Conservation (phyloP, 2,888 invertebrate genomes). For the Sthenelais limicola region DNA sequence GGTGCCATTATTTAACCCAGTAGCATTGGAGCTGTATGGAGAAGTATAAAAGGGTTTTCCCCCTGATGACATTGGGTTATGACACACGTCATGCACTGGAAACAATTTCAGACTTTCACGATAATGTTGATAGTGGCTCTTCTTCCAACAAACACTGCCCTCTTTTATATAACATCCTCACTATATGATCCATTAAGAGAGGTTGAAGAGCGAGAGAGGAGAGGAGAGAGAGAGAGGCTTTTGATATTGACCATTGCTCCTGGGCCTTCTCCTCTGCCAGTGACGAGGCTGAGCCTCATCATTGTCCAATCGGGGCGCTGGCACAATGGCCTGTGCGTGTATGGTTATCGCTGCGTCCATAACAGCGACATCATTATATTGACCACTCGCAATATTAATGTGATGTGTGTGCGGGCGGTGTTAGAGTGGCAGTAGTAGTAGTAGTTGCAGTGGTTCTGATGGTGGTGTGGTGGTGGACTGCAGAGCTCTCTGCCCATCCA, state of each 20-base stretch:
- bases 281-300: constrained; percentile 9
- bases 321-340: constrained; percentile 33
- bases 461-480: neutral
- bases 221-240: no score
- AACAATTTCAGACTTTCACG: no score
- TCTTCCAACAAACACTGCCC: no score
- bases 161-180: no score
- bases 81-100: no score
- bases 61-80: no score
- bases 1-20: no score
- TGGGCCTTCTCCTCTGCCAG: neutral
- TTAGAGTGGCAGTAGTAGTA: neutral
- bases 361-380: constrained; percentile 33
- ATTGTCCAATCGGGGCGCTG: constrained; percentile 29
- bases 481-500: neutral
- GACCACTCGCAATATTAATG: constrained; percentile 33
- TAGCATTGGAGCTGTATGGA: no score
- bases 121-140: no score
- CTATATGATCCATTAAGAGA: no score
- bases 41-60: no score
- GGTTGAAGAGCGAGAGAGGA: no score
- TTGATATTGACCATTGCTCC: constrained; percentile 29
- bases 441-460: neutral
- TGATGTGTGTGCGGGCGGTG: neutral
- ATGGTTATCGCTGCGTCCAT: constrained; percentile 24